Percentiles rank a stretch among this genome's conserved stretches.
Evolutionary conservation across 2,888 invertebrate species (phyloP).

Genomic region (Parnassius glacialis): DNA sequence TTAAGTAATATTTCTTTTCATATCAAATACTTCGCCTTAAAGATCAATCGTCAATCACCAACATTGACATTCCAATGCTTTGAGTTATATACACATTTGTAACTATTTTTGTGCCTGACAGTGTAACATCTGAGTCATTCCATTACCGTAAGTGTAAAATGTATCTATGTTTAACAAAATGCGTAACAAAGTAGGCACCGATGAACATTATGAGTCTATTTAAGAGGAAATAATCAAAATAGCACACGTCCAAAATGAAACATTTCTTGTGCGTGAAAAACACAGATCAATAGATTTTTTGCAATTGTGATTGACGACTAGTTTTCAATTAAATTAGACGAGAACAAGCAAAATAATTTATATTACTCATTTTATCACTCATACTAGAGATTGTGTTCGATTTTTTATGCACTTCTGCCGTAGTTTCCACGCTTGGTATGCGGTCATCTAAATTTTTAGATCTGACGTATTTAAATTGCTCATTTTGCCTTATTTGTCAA

Average conservation of each 20-base stretch:
- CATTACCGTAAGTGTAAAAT: conserved; percentile 24
- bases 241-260: too few relatives aligned
- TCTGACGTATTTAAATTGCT: background rate
- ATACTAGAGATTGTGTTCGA: too few relatives aligned
- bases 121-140: conserved; percentile 31
- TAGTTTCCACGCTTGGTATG: too few relatives aligned
- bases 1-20: conserved; percentile 42
- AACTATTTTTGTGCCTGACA: conserved; percentile 39
- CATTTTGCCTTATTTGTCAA: background rate
- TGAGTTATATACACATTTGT: conserved; percentile 37
- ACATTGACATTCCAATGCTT: conserved; percentile 54
- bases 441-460: too few relatives aligned
- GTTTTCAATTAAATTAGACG: too few relatives aligned
- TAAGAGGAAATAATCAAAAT: too few relatives aligned
- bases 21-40: conserved; percentile 48
- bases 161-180: conserved; percentile 12
- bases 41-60: conserved; percentile 60
- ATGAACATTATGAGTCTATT: background rate
- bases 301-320: too few relatives aligned
- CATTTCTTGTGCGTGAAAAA: too few relatives aligned
- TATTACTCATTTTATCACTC: too few relatives aligned
- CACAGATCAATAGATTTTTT: too few relatives aligned
- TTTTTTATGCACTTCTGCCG: too few relatives aligned
- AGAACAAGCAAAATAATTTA: too few relatives aligned
- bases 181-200: background rate